Evolutionary conservation across 2,888 invertebrate genomes (phyloP).

Genomic region (Xestia c-nigrum): DNA sequence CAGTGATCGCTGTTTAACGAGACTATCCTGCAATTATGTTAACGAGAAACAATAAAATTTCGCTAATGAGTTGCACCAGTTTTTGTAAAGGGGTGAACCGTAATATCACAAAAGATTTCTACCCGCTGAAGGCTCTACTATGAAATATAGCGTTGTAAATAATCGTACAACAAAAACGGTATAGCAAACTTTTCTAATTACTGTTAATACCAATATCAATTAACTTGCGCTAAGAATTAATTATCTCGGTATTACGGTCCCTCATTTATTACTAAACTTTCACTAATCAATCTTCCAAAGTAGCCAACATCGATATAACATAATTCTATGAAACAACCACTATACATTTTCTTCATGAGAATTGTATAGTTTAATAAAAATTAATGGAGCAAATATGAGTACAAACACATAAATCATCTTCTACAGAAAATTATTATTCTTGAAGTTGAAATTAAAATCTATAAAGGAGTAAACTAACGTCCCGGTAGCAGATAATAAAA

Average conservation of each 20-base stretch:
- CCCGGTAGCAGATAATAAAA: constrained; percentile 25
- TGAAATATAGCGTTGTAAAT: constrained; percentile 61
- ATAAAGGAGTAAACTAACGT: constrained; percentile 24
- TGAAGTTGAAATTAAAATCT: constrained; percentile 19
- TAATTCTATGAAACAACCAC: constrained; percentile 61
- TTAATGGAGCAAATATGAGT: constrained; percentile 29
- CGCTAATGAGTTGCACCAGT: constrained; percentile 53
- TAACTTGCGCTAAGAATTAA: constrained; percentile 89
- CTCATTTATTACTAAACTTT: constrained; percentile 89
- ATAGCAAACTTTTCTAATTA: constrained; percentile 88
- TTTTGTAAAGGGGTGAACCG: constrained; percentile 32
- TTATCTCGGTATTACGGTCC: constrained; percentile 87
- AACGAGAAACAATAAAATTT: constrained; percentile 58
- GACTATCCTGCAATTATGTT: constrained; percentile 53
- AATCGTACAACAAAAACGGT: constrained; percentile 75
- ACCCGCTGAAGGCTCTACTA: constrained; percentile 43
- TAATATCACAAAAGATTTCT: constrained; percentile 45
- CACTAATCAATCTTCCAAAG: constrained; percentile 87
- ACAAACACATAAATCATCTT: neutral
- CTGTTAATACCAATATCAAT: constrained; percentile 89
- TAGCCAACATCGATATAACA: constrained; percentile 70
- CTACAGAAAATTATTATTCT: constrained; percentile 12
- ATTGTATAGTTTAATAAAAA: constrained; percentile 32
- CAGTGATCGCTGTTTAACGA: constrained; percentile 52
- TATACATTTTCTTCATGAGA: constrained; percentile 62